Percentiles rank a stretch among this genome's conserved stretches.
phyloP scores from a whole-genome alignment of 2,113 vertebrate genomes.

The Paralichthys olivaceus region DNA sequence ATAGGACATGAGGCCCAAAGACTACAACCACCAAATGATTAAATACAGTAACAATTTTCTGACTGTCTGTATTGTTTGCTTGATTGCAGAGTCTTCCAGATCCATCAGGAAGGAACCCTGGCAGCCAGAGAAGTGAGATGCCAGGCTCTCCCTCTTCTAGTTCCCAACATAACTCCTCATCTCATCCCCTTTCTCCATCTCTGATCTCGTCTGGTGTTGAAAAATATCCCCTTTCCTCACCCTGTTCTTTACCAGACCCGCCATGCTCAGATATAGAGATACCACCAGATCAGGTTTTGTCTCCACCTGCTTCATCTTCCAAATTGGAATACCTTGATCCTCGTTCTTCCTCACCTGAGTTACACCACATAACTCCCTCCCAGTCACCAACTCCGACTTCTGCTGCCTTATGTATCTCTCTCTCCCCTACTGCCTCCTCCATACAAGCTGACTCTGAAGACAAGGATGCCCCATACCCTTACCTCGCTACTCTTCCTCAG shows the following conservation, averaged over 20 bases:
- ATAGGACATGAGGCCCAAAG: background rate
- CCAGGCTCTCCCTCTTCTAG: background rate
- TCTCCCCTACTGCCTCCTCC: background rate
- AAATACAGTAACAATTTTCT: background rate
- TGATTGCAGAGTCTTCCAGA: slow-evolving; percentile 63
- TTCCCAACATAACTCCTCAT: background rate
- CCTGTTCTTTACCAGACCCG: background rate
- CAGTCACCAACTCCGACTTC: background rate
- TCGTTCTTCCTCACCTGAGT: background rate
- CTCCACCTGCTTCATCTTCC: background rate
- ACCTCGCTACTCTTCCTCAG: background rate
- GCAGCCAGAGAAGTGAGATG: slow-evolving; percentile 49
- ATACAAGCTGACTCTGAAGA: background rate
- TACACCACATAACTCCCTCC: background rate
- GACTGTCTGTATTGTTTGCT: background rate
- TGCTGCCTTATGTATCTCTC: background rate
- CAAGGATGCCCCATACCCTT: background rate
- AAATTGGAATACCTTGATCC: background rate
- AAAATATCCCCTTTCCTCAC: background rate
- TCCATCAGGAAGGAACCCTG: slow-evolving; percentile 50
- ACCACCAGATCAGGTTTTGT: background rate
- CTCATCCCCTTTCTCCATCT: background rate
- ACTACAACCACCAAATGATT: background rate
- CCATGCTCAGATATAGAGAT: background rate
- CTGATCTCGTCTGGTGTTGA: background rate